Conservation (phyloP, 2,113 vertebrate species). For the Leiothrix lutea region DNA sequence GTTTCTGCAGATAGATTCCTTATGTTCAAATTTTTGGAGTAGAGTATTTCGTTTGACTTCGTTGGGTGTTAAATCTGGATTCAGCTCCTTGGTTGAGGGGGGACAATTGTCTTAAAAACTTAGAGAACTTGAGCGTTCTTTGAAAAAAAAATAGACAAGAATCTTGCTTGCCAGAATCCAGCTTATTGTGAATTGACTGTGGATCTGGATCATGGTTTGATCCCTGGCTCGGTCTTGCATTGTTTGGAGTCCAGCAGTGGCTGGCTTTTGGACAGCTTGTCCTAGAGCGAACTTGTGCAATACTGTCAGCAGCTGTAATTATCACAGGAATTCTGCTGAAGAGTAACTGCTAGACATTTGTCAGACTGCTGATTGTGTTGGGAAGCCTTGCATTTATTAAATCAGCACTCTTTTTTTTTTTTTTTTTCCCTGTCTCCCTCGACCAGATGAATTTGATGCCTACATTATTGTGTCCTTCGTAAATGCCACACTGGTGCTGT, state of each 20-base stretch:
- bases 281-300: constrained; percentile 12
- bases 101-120: neutral
- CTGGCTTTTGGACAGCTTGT: neutral
- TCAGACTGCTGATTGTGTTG: neutral
- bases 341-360: constrained; percentile 13
- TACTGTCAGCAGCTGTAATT: neutral
- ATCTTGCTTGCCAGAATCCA: neutral
- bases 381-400: constrained; percentile 15
- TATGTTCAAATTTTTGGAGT: neutral
- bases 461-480: constrained; percentile 99
- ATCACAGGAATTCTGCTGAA: constrained; percentile 39
- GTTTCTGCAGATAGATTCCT: neutral
- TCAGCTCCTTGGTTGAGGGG: neutral
- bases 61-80: neutral
- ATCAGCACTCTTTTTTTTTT: neutral
- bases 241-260: neutral
- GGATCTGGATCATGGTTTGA: neutral
- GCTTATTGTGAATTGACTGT: neutral
- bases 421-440: constrained; percentile 8
- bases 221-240: neutral
- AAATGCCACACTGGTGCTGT: constrained; percentile 94
- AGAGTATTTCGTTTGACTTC: neutral
- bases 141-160: neutral
- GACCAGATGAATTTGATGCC: constrained; percentile 94
- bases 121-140: neutral